phyloP scores from a whole-genome alignment of 2,888 invertebrate species.

The Lasioglossum marginatum region DNA sequence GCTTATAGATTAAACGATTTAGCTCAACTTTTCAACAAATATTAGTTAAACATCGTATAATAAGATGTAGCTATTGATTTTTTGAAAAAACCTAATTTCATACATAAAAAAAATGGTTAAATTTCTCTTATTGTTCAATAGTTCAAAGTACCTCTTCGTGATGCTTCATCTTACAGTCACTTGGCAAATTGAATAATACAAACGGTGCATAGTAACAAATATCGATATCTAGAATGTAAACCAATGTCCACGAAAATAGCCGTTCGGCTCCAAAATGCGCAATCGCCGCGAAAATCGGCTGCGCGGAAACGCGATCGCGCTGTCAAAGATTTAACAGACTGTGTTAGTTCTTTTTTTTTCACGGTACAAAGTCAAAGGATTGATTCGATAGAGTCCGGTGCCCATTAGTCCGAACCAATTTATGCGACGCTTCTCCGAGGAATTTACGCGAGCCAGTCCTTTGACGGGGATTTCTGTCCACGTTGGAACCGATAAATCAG shows the following conservation, averaged over 20 bases:
- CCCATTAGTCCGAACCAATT: constrained; percentile 46
- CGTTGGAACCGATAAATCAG: neutral
- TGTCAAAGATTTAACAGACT: constrained; percentile 47
- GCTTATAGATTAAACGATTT: neutral
- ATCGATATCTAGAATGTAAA: neutral
- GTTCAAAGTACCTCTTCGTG: neutral
- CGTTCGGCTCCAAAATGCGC: neutral
- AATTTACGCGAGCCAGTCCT: constrained; percentile 32
- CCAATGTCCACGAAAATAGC: neutral
- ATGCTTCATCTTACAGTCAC: neutral
- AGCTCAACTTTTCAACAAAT: too few species aligned
- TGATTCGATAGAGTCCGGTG: constrained; percentile 24
- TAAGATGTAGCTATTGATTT: too few species aligned
- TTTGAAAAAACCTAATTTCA: too few species aligned
- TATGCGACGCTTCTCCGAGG: constrained; percentile 17
- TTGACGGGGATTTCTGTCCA: constrained; percentile 28
- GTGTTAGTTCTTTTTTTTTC: neutral
- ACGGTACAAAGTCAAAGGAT: constrained; percentile 40
- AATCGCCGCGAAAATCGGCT: constrained; percentile 51
- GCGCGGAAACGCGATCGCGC: constrained; percentile 38
- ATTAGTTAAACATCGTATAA: too few species aligned
- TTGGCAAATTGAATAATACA: neutral
- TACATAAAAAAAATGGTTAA: neutral
- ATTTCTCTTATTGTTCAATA: neutral
- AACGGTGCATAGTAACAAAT: neutral